A percentile compares a stretch with the other conserved stretches of the same genome.
Evolutionary conservation across 2,113 vertebrate genomes (phyloP).

Genomic region (Zootoca vivipara): DNA sequence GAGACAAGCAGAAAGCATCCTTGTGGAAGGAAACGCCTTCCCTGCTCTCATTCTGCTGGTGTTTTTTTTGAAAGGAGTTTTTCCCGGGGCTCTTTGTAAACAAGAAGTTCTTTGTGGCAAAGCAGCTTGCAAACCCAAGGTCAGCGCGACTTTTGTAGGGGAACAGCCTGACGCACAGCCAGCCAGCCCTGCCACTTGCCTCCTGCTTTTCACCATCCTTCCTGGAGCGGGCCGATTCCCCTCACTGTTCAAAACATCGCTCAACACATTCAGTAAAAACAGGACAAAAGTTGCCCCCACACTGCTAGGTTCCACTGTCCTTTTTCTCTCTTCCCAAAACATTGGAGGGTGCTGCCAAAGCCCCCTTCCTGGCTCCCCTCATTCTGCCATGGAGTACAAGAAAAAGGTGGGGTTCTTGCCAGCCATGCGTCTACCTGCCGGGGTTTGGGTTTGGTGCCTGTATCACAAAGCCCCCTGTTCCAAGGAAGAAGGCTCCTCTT

Average conservation of each 20-base stretch:
- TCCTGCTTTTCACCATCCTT: neutral
- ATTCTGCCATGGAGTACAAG: fast-evolving
- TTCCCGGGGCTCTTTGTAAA: neutral
- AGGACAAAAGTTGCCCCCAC: constrained; percentile 20
- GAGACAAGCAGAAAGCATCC: neutral
- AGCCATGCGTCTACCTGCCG: neutral
- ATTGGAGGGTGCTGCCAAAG: neutral
- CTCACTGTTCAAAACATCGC: fast-evolving
- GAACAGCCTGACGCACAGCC: neutral
- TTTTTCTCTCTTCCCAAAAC: neutral
- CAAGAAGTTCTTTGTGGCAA: neutral
- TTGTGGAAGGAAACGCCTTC: too few relatives aligned
- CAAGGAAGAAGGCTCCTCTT: constrained; percentile 76
- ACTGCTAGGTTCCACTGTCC: constrained; percentile 8
- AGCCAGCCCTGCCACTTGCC: neutral
- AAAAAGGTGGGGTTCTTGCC: neutral
- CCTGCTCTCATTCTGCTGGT: neutral
- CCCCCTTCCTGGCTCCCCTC: constrained; percentile 3
- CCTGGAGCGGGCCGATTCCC: neutral
- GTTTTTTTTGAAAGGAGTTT: fast-evolving
- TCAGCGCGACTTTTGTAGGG: neutral
- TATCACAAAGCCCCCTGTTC: constrained; percentile 87
- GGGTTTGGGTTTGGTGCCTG: constrained; percentile 14
- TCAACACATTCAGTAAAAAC: neutral
- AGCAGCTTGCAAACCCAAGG: neutral